Conservation (phyloP, 2,797 vertebrate species). For the Muraenolepis orangiensis region DNA sequence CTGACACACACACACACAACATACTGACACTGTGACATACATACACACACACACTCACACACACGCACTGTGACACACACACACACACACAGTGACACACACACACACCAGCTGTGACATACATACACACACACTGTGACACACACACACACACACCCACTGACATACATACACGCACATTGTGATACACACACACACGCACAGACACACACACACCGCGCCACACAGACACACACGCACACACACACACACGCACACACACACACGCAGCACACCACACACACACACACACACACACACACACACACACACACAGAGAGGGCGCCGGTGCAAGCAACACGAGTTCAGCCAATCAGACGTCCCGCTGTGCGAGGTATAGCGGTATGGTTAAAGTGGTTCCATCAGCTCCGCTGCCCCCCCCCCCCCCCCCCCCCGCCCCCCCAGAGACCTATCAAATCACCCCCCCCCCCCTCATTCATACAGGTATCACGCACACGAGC, state of each 20-base stretch:
- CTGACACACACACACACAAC: conserved; percentile 1
- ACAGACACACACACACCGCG: too few species aligned
- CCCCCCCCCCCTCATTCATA: neutral
- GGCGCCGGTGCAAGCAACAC: neutral
- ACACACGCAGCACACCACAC: too few species aligned
- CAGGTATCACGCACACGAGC: neutral
- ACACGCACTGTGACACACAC: too few species aligned
- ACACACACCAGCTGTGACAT: conserved; percentile 10
- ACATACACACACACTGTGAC: neutral
- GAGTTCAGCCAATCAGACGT: neutral
- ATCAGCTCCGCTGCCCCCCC: neutral
- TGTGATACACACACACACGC: conserved; percentile 15
- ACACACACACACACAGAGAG: conserved; percentile 17
- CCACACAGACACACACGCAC: neutral
- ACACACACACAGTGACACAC: too few species aligned
- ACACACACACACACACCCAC: conserved; percentile 19
- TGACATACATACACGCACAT: neutral
- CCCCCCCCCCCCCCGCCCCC: neutral
- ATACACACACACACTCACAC: conserved; percentile 6
- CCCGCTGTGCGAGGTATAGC: neutral
- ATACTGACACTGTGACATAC: neutral
- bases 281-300: too few species aligned
- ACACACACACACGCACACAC: neutral
- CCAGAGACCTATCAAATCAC: neutral
- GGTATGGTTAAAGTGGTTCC: neutral